Evolutionary conservation across 2,888 invertebrate species (phyloP), one percentile per base, ranked within the genome.

Genomic region (Pemphredon lugubris): DNA sequence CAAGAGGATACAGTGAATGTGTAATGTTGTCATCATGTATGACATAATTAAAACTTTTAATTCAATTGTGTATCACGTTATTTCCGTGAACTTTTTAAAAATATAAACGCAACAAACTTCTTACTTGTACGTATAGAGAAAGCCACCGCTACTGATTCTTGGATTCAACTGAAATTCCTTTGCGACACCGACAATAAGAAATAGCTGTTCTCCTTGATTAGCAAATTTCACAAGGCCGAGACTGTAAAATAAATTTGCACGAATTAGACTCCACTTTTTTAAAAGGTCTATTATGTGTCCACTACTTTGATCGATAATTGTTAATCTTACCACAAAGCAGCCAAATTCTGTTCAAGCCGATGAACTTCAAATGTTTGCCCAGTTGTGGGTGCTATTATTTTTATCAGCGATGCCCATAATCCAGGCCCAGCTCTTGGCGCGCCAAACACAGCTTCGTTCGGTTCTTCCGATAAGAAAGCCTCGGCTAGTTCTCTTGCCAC

Each of bases 401-500:
- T 92, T 54, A 98, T 93, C 66, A 95, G 93, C 0, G 96, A 98
- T 0, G 98, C 98, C 99, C 99, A 99, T 93, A 98, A 95, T 2
- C 98, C 98, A 85, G 93, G 90, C 81, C 98, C 98, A 13, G 99
- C 99, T 91, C 98, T 97, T 0, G 99, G 98, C 0, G 98, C 96
- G 0, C 98, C 97, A 90, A 98, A 99, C 0, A 95, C 92, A 84
- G 95, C 95, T 91, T 99, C 99, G 1, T 98, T 97, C 1, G 98
- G 91, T 73, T 98, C 95, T 89, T 99, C 98, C 60, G 96, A 96
- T 1, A 99, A 92, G 84, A 99, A 98, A 5, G 98, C 97, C 83
- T 98, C 97, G 0, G 99, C 99, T 95, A 99, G 97, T 92, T 99
- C 98, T 79, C 96, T 95, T 0, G 99, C 99, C 55, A 99, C 91